Base-by-base conservation (phyloP, 2,888 invertebrate genomes). In the Peribatodes rhomboidaria region DNA sequence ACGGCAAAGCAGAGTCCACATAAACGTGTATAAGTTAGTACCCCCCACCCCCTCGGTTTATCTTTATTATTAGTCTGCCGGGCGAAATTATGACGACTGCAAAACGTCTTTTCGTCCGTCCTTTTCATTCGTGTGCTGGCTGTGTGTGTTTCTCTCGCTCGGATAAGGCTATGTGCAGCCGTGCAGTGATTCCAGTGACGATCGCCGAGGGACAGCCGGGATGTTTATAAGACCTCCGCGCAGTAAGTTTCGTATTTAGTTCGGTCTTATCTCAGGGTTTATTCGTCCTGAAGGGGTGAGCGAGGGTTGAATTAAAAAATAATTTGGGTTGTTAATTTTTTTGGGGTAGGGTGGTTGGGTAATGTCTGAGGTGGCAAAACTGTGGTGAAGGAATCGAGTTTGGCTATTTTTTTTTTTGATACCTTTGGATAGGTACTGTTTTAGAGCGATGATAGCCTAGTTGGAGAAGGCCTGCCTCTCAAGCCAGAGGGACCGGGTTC, bases 31-130 rank as follows among this genome's bases (percentile, higher is more conserved):
- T 69, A 71, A 71, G 56, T 69, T 68, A 68, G 55, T 73, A 58
- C 73, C 72, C 64, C 68, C 71, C 60, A 73, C 75, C 75, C 81
- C 80, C 82, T 83, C 73, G 84, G 82, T 89, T 92, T 93, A 93
- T 93, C 93, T 93, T 90, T 92, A 90, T 92, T 93, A 92, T 93
- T 89, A 92, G 92, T 93, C 93, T 89, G 89, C 90, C 86, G 88
- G 88, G 90, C 88, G 88, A 94, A 94, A 93, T 94, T 94, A 94
- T 94, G 94, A 94, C 94, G 89, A 94, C 94, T 93, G 93, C 93
- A 93, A 89, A 88, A 90, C 87, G 86, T 87, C 84, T 85, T 69
- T 78, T 70, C 62, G 44, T 67, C 77, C 66, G 64, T 85, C 89
- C 70, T 79, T 70, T 65, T 89, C 86, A 31, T 50, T 16, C 79